Conservation (phyloP, 2,797 vertebrate genomes). For the Tapirus indicus region DNA sequence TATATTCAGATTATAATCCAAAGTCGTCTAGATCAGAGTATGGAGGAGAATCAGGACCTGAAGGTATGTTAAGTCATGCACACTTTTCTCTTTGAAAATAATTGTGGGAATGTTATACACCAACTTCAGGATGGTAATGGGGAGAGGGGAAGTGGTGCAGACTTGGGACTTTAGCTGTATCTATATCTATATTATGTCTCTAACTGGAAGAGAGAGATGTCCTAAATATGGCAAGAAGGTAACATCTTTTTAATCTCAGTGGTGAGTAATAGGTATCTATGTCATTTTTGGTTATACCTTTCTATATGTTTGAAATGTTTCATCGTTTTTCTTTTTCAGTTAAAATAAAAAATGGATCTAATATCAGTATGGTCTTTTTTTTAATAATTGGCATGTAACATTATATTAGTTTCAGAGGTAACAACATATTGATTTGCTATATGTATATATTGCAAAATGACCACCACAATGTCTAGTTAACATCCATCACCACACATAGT, state of each 20-base stretch:
- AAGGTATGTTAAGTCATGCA: conserved; percentile 90
- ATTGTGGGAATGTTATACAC: not conserved
- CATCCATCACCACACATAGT: not conserved
- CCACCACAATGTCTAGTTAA: not conserved
- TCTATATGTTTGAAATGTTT: conserved; percentile 46
- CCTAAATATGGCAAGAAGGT: not conserved
- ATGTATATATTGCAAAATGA: not conserved
- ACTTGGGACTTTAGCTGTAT: not conserved
- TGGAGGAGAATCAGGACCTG: conserved; percentile 95
- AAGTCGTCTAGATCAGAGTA: conserved; percentile 97
- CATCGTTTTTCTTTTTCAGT: not conserved
- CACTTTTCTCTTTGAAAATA: conserved; percentile 45
- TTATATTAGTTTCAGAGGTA: not conserved
- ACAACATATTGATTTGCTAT: not conserved
- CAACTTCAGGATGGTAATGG: not conserved
- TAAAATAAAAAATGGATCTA: not conserved
- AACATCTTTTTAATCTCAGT: conserved; percentile 3
- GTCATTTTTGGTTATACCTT: not conserved
- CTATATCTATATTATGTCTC: not conserved
- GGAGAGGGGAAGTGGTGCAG: not conserved
- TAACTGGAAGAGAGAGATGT: conserved; percentile 1
- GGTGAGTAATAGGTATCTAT: not conserved
- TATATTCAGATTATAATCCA: conserved; percentile 94
- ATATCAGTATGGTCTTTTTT: not conserved
- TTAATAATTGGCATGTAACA: not conserved